Conservation (phyloP, 1,140 invertebrate genomes). For the Drosophila bifasciata region DNA sequence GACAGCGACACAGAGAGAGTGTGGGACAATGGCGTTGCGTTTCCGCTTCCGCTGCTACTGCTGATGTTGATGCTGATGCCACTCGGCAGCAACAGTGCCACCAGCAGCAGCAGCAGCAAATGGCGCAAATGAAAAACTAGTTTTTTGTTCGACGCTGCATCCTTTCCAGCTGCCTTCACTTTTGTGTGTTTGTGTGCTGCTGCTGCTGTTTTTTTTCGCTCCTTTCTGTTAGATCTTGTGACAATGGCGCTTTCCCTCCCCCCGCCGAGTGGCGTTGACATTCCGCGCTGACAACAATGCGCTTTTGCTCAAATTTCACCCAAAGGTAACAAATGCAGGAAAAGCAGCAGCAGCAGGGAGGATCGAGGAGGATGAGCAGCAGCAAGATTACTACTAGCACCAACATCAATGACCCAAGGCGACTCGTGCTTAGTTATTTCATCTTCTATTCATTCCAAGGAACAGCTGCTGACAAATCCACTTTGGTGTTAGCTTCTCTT, state of each 20-base stretch:
- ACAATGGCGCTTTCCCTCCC: conserved; percentile 43
- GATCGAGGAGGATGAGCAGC: background rate
- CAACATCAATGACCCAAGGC: conserved; percentile 45
- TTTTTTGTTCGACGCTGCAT: conserved; percentile 42
- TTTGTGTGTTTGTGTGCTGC: conserved; percentile 31
- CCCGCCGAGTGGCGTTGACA: conserved; percentile 54
- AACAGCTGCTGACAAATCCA: background rate
- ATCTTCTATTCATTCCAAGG: background rate
- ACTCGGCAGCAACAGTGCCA: conserved; percentile 2
- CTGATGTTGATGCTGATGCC: conserved; percentile 9
- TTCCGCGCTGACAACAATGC: conserved; percentile 61
- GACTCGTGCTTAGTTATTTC: background rate
- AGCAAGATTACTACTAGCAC: background rate
- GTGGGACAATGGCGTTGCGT: conserved; percentile 73
- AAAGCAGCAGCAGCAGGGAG: conserved; percentile 24
- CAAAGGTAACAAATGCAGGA: conserved; percentile 41
- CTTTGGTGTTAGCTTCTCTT: background rate
- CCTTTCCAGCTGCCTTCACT: conserved; percentile 31
- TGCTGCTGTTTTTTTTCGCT: conserved; percentile 44
- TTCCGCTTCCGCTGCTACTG: conserved; percentile 64
- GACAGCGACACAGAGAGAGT: conserved; percentile 17
- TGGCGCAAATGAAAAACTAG: conserved; percentile 60
- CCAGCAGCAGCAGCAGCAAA: conserved; percentile 44
- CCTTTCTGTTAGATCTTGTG: conserved; percentile 49
- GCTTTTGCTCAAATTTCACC: conserved; percentile 44